Base-by-base conservation (phyloP, 2,888 invertebrate genomes). In the Eilema sororculum region DNA sequence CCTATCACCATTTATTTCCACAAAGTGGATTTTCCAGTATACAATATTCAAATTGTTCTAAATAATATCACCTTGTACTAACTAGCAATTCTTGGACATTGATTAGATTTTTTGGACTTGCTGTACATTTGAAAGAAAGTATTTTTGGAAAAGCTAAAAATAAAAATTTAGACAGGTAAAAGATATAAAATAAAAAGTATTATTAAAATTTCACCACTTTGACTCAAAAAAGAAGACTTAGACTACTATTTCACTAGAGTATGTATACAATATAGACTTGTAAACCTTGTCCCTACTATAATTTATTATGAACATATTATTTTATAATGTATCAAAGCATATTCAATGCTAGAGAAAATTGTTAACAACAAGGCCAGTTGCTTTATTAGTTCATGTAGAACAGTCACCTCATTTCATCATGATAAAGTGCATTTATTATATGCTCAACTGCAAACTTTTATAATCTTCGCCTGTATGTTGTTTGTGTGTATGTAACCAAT, bases 321-420 rank as follows among this genome's bases (percentile, higher is more conserved):
- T 24, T 25, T 41, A 64, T 64, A 28, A 20, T 52, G 30, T 33
- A 41, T 28, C n/a, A 67, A 46, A 46, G 59, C 59, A 52, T 59
- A 37, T 41, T 59, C 65, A 66, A 59, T 66, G 59, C 28, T 24
- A 62, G 56, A 25, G 41, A 58, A 64, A 68, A 46, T 58, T 63
- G 41, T 58, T 46, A 24, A 12, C 62, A 57, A 25, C 58, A 64
- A 68, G 63, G 63, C 58, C 58, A 58, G 58, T 58, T 28, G 52
- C 25, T 58, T 20, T 25, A 25, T 16, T 25, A 16, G 24, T 58
- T 58, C 25, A 16, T 25, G 6, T 58, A 24, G 58, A 58, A 58
- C 58, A 52, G 9, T 52, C n/a, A n/a, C 20, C n/a, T n/a, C n/a
- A n/a, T 52, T 16, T n/a, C 52, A 52, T 52, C 20, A 3, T 52